Base-by-base conservation (phyloP, 2,888 invertebrate genomes). In the Allacma fusca region DNA sequence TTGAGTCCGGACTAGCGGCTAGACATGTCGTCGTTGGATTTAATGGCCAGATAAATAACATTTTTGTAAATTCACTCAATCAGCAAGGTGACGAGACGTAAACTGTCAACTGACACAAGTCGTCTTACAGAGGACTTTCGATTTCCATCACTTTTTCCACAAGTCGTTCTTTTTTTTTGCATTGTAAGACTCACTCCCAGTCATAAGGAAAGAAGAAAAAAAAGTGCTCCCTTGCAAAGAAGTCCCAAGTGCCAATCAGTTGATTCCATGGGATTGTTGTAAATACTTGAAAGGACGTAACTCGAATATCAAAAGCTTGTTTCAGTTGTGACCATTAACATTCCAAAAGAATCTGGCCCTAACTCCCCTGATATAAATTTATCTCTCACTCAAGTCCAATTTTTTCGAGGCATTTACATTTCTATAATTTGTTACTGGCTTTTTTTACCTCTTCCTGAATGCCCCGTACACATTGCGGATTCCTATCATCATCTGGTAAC, bases 11-110 rank as follows among this genome's bases (percentile, higher is more conserved):
- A 65, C 65, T 28, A 24, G 19, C 28, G 29, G 7, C 26, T 12
- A 62, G 26, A 62, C 65, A 28, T 65, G 65, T 65, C 65, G 69
- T 43, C 43, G 69, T 43, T 21, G 69, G 69, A 70, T 70, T 70
- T 43, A 43, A 43, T 70, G 69, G 43, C 9, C 9, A 70, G 69
- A 70, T 70, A 70, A 70, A 24, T 19, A 24, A 44, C 40, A 43
- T 65, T 70, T 70, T 70, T 40, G 24, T 44, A 70, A 43, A 70
- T 70, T 70, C 69, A 70, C 21, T 70, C 69, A 43, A 44, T 70
- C 43, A 70, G 40, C 44, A 70, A 70, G 69, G 69, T 70, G 69
- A 43, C 69, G 69, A 70, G 69, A 70, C 40, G 44, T 70, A 43
- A 43, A 44, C 44, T 70, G 69, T 43, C 69, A 70, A 24, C 44